Conservation (phyloP, 2,113 vertebrate genomes). For the Setophaga petechia region DNA sequence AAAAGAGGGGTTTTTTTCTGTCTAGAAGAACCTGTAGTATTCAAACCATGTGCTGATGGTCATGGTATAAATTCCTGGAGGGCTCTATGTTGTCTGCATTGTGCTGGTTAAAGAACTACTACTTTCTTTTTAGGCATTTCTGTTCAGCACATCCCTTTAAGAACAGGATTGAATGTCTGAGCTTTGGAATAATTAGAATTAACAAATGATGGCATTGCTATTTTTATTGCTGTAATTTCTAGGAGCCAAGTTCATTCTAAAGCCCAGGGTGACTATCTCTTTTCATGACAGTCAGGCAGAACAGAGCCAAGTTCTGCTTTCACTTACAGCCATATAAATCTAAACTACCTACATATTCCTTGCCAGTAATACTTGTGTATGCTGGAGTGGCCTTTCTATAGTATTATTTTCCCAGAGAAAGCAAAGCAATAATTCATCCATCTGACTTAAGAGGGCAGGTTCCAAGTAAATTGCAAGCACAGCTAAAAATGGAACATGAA, state of each 20-base stretch:
- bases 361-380: conserved; percentile 27
- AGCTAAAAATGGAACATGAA: conserved; percentile 38
- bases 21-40: neutral
- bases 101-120: neutral
- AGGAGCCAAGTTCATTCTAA: conserved; percentile 29
- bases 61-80: neutral
- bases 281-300: conserved; percentile 49
- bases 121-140: neutral
- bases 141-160: neutral
- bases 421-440: conserved; percentile 22
- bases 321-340: conserved; percentile 55
- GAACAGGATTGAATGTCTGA: neutral
- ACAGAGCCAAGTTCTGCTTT: conserved; percentile 49
- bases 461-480: conserved; percentile 30
- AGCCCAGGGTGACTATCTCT: conserved; percentile 58
- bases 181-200: conserved; percentile 12
- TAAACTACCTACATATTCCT: conserved; percentile 35
- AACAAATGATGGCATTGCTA: conserved; percentile 43
- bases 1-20: neutral
- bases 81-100: neutral
- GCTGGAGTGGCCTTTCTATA: neutral
- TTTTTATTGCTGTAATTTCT: conserved; percentile 45
- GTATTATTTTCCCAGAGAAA: conserved; percentile 45
- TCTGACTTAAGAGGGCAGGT: neutral
- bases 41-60: neutral